Evolutionary conservation across 2,888 invertebrate species (phyloP).

Genomic region (Endotricha flammealis): DNA sequence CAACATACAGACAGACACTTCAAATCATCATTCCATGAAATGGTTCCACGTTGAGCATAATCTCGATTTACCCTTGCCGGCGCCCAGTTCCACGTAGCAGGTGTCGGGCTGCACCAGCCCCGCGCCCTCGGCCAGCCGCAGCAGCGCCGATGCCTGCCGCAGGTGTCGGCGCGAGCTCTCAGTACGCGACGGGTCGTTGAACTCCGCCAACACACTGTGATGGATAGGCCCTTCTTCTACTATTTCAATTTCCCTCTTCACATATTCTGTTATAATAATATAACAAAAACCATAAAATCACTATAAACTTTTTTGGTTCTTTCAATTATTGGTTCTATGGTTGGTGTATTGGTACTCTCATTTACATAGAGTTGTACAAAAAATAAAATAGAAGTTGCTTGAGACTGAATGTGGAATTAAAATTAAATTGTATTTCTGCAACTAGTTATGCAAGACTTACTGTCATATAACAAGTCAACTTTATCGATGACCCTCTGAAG

Average conservation of each 20-base stretch:
- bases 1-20: slow-evolving; percentile 1
- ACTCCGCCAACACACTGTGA: slow-evolving; percentile 39
- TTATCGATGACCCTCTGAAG: slow-evolving; percentile 51
- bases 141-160: slow-evolving; percentile 86
- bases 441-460: slow-evolving; percentile 36
- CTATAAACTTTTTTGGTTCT: too few species aligned
- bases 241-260: slow-evolving; percentile 39
- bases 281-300: background rate
- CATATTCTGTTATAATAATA: slow-evolving; percentile 32
- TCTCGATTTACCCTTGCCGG: slow-evolving; percentile 92
- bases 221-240: slow-evolving; percentile 46
- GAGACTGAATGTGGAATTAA: too few species aligned
- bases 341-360: too few species aligned
- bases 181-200: slow-evolving; percentile 70
- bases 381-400: too few species aligned
- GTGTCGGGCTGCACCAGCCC: slow-evolving; percentile 79
- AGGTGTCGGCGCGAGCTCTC: slow-evolving; percentile 84
- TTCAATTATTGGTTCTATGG: too few species aligned
- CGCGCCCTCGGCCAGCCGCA: slow-evolving; percentile 82
- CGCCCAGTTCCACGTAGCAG: slow-evolving; percentile 92
- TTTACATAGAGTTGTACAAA: too few species aligned
- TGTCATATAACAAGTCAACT: slow-evolving; percentile 56
- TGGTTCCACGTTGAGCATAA: background rate
- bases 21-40: background rate
- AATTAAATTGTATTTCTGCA: background rate